These are phyloP conservation scores for Thripadectes ignobilis DNA, from an alignment of 2,797 vertebrate species.

Conservation along the genomic window DNA sequence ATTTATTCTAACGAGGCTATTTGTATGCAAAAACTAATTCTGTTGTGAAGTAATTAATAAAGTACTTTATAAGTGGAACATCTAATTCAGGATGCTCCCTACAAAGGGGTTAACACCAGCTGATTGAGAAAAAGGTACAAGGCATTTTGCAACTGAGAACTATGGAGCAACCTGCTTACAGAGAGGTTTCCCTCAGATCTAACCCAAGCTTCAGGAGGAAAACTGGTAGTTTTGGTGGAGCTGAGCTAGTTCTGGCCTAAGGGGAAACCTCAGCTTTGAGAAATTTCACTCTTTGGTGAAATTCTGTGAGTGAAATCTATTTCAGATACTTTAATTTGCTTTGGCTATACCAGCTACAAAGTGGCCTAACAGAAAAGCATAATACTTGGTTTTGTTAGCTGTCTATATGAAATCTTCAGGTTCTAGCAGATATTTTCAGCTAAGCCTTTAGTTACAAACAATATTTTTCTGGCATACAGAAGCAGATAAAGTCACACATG, in stretches of 20 bases:
- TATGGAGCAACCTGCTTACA: background rate
- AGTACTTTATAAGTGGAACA: background rate
- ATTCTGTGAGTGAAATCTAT: background rate
- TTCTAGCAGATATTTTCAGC: background rate
- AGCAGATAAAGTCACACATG: background rate
- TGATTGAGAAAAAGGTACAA: conserved; percentile 44
- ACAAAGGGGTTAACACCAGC: background rate
- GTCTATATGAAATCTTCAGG: background rate
- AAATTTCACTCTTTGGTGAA: background rate
- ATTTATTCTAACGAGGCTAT: background rate
- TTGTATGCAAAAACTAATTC: background rate
- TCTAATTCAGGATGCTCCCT: background rate
- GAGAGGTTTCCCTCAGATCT: background rate
- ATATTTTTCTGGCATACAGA: background rate
- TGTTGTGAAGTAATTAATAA: no score
- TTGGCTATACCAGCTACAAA: background rate
- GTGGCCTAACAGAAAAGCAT: background rate
- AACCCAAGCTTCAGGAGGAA: background rate
- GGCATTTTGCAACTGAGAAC: conserved; percentile 10
- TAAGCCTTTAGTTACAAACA: background rate
- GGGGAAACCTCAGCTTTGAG: background rate
- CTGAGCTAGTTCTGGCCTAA: background rate
- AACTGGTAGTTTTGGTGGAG: background rate
- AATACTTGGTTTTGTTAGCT: background rate
- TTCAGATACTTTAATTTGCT: background rate